Evolutionary conservation across 1,140 invertebrate species (phyloP), one percentile per base, ranked within the genome.

Genomic region (Halesus radiatus): DNA sequence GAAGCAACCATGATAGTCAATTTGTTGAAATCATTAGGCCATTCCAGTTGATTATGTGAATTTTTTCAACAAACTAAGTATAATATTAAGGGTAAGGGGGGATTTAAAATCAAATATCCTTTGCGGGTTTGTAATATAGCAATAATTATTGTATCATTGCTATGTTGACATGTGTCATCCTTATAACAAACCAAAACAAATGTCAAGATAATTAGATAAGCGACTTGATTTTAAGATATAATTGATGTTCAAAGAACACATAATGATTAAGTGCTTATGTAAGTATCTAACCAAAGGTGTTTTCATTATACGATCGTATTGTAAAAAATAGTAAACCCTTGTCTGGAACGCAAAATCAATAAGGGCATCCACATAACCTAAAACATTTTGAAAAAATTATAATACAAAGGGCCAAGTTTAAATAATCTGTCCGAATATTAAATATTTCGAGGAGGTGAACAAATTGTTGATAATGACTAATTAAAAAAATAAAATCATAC

Each of bases 341-440:
- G 70, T 74, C 70, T 70, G 70, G 22, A 16, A 74, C 7, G 18
- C 74, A 76, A 76, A 76, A 76, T 76, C 74, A 76, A 76, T 76
- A 76, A 76, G 22, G 37, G 22, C 37, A 23, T 45, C 56, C 74
- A 37, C 74, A 76, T 76, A 76, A 76, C 74, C 74, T 76, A 50
- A 60, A 76, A 45, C 2, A 37, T 45, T 54, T 54, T 56, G 20
- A 16, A 23, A 18, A 50, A 22, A 7, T 70, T 10, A 64, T 3
- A 66, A 66, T 29, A 64, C 26, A 60, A 60, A 60, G 56, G 7
- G 56, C 62, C 7, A 13, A 29, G 22, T 32, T 22, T 32, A 15
- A 66, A n/a, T n/a, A 32, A 7, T 5, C 22, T 18, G 10, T 26
- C 16, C 16, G 16, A 66, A 32, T 60, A 60, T 1, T 60, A 60